phyloP scores from a whole-genome alignment of 2,797 vertebrate species.

The Tapirus indicus region DNA sequence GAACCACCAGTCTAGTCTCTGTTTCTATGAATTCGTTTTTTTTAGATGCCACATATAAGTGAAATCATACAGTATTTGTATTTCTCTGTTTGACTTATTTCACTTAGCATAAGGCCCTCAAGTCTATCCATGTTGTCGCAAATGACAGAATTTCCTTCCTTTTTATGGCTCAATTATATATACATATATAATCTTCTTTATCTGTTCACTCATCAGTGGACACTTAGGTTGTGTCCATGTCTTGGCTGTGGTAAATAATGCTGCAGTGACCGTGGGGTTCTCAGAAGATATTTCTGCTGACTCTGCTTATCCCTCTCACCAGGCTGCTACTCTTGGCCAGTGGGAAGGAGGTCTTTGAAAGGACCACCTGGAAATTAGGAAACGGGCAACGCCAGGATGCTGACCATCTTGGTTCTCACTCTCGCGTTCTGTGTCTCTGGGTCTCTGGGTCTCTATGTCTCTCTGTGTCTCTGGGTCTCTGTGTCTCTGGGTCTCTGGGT shows the following conservation, averaged over 20 bases:
- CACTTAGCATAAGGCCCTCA: not conserved
- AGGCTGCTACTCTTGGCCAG: not conserved
- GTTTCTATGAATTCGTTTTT: not conserved
- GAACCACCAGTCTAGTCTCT: not conserved
- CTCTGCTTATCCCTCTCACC: not conserved
- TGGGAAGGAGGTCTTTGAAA: not conserved
- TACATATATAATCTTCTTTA: not conserved
- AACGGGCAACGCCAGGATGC: not conserved
- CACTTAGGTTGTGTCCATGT: not conserved
- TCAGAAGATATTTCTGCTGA: not conserved
- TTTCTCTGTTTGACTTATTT: not conserved
- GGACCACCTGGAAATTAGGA: not conserved
- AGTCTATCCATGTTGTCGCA: not conserved
- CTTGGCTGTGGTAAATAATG: not conserved
- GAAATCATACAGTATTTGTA: not conserved
- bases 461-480: not conserved
- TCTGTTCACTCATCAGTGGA: not conserved
- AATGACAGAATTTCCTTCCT: constrained; percentile 10
- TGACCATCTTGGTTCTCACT: not conserved
- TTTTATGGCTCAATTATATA: not conserved
- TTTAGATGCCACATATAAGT: not conserved
- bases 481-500: not conserved
- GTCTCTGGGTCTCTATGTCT: not conserved
- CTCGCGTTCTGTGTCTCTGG: not conserved
- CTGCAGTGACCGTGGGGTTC: not conserved